A percentile compares a stretch with the other conserved stretches of the same genome.
These are phyloP conservation scores for Onthophagus taurus DNA, from an alignment of 1,140 invertebrate genomes.

Conservation along the genomic window DNA sequence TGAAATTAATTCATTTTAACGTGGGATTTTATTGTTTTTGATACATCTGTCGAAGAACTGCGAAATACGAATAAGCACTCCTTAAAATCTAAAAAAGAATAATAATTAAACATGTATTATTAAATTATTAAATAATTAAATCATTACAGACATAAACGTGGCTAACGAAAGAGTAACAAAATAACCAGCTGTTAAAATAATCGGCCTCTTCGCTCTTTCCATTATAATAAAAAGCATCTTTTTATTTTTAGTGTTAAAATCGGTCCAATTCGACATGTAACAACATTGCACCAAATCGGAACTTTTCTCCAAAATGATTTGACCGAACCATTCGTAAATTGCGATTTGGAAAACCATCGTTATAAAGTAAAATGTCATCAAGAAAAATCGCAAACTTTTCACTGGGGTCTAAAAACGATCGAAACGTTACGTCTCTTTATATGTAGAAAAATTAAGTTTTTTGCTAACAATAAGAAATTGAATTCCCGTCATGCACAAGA, in stretches of 20 bases:
- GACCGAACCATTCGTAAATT: too few species aligned
- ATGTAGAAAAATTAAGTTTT: too few species aligned
- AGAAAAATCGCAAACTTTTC: too few species aligned
- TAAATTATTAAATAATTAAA: neutral
- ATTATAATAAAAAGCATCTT: neutral
- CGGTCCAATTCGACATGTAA: constrained; percentile 1
- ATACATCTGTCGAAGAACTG: constrained; percentile 1
- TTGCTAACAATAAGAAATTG: too few species aligned
- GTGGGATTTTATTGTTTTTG: neutral
- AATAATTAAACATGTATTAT: neutral
- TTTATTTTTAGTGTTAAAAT: neutral
- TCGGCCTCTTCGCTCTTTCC: neutral
- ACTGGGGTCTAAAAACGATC: too few species aligned
- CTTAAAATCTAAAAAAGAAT: constrained; percentile 4
- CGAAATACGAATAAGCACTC: constrained; percentile 3
- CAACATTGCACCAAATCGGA: neutral
- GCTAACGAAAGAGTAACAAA: neutral
- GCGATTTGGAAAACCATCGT: too few species aligned
- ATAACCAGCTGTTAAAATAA: neutral
- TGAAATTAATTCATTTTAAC: too few species aligned
- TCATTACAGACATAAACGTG: neutral
- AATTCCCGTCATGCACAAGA: too few species aligned
- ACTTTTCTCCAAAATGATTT: too few species aligned
- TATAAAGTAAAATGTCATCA: too few species aligned
- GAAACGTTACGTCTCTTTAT: too few species aligned